Evolutionary conservation across 2,113 vertebrate genomes (phyloP).

Genomic region (Rhinopomastus cyanomelas): DNA sequence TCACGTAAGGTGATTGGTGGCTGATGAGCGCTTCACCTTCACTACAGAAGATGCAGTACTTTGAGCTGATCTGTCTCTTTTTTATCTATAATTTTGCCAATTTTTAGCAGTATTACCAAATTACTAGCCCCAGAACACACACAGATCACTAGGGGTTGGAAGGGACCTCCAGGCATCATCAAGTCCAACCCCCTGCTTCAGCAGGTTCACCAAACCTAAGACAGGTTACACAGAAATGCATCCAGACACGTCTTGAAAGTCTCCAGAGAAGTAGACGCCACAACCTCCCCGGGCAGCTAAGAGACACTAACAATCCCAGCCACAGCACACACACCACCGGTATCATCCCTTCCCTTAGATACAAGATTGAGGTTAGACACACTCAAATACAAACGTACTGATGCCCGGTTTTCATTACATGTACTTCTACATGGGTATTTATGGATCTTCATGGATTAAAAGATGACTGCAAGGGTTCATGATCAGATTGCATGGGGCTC

Average conservation of each 20-base stretch:
- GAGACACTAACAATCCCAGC: neutral
- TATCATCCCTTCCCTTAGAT: neutral
- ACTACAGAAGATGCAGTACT: neutral
- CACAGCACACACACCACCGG: neutral
- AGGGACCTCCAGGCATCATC: no score
- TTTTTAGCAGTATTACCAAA: neutral
- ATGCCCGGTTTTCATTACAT: neutral
- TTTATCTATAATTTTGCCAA: neutral
- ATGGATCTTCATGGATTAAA: no score
- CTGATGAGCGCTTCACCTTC: neutral
- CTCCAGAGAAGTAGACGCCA: no score
- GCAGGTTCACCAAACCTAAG: no score
- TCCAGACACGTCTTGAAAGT: no score
- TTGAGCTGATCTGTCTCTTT: neutral
- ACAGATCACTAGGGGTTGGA: no score
- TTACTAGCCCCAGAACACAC: neutral
- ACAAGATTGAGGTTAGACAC: neutral
- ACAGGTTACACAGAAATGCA: no score
- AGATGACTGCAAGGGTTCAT: no score
- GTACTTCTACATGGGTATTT: neutral
- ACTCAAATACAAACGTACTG: neutral
- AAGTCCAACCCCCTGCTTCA: no score
- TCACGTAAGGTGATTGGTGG: neutral
- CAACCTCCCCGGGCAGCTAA: no score
- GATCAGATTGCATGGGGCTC: no score